Conservation (phyloP, 2,888 invertebrate genomes). For the Lithophane semibrunnea region DNA sequence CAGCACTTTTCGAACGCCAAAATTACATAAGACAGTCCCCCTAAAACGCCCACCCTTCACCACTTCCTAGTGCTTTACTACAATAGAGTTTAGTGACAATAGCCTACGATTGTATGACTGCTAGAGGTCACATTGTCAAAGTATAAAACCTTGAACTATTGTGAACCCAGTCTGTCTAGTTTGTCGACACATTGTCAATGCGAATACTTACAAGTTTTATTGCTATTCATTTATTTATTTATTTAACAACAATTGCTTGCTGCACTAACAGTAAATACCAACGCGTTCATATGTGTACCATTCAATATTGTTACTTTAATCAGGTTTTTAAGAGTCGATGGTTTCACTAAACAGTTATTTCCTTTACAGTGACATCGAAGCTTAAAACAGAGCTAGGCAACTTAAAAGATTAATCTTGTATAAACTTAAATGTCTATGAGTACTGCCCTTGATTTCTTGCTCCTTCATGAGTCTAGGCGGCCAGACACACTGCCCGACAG, state of each 20-base stretch:
- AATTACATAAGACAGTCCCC: too few relatives aligned
- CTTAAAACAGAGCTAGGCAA: neutral
- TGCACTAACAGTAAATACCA: too few relatives aligned
- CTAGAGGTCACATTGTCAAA: conserved; percentile 3
- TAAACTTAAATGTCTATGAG: too few relatives aligned
- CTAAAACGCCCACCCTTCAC: too few relatives aligned
- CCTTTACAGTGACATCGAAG: neutral
- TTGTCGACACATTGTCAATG: conserved; percentile 7
- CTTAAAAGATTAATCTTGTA: neutral
- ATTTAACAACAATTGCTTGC: too few relatives aligned
- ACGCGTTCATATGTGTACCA: neutral
- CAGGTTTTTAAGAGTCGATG: neutral
- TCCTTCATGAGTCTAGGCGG: too few relatives aligned
- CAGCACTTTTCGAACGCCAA: too few relatives aligned
- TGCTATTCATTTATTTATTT: too few relatives aligned
- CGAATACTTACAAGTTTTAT: neutral
- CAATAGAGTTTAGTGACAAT: neutral
- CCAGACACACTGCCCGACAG: too few relatives aligned
- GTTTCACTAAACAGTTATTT: neutral
- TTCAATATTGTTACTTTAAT: neutral
- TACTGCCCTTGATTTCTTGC: too few relatives aligned
- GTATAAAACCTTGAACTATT: neutral
- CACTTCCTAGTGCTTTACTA: neutral
- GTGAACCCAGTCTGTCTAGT: neutral
- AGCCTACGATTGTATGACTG: conserved; percentile 6